Percentiles rank a stretch among this genome's conserved stretches.
phyloP scores from a whole-genome alignment of 1,140 invertebrate genomes.

The Paracyclopina nana region DNA sequence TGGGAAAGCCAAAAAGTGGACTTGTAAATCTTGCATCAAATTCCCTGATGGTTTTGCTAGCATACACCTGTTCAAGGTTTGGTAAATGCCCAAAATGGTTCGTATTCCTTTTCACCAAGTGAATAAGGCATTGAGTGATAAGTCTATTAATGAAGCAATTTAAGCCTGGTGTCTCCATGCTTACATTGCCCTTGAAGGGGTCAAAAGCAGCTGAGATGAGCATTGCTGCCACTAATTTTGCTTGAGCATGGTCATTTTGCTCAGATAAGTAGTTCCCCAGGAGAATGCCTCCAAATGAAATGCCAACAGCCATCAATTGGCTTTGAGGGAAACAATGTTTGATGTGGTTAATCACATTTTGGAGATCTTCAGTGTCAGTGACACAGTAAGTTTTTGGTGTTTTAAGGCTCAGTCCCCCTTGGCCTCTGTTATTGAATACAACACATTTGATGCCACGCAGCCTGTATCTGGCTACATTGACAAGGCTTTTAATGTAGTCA shows the following conservation, averaged over 20 bases:
- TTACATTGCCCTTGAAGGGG: conserved; percentile 44
- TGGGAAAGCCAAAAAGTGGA: conserved; percentile 55
- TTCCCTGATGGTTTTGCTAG: conserved; percentile 53
- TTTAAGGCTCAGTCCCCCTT: conserved; percentile 40
- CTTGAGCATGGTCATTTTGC: conserved; percentile 33
- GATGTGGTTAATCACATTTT: conserved; percentile 49
- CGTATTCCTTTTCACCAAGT: conserved; percentile 35
- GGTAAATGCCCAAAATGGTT: no score
- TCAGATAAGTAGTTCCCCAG: conserved; percentile 46
- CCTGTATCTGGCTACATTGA: conserved; percentile 40
- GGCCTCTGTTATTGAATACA: conserved; percentile 59
- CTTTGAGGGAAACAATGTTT: conserved; percentile 36
- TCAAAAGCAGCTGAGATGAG: conserved; percentile 64
- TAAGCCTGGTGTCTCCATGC: conserved; percentile 50
- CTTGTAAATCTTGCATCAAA: conserved; percentile 63
- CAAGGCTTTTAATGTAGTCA: conserved; percentile 59
- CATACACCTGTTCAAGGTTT: conserved; percentile 19
- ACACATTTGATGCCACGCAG: conserved; percentile 47
- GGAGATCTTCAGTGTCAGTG: conserved; percentile 53
- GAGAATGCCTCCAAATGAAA: conserved; percentile 57
- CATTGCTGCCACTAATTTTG: conserved; percentile 43
- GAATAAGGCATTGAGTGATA: conserved; percentile 40
- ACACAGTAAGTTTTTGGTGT: conserved; percentile 66
- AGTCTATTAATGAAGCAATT: conserved; percentile 53
- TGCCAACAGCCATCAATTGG: conserved; percentile 51